Base-by-base conservation (phyloP, 2,888 invertebrate species). In the Icerya purchasi region DNA sequence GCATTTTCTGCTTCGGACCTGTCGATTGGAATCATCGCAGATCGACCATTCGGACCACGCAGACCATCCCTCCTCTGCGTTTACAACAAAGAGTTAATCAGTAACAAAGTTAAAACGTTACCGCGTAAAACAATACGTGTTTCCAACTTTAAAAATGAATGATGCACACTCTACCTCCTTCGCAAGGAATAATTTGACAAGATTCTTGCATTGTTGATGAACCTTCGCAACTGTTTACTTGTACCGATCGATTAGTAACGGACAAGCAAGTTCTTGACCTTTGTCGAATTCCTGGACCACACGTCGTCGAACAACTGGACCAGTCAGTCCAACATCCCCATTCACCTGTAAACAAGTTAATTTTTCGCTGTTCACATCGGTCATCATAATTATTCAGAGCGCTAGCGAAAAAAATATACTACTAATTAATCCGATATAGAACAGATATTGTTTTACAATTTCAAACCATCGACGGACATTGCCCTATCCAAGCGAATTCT, bases 241-340 rank as follows among this genome's bases (percentile, higher is more conserved):
- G 24, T 8, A 58, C 56, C 1, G 69, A 59, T 2, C 60, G 57
- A 60, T 65, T 66, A 23, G 68, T 68, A 62, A 61, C 67, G 63
- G 57, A 70, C 66, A 62, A 71, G 63, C 90, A 90, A 63, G 77
- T 76, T 22, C 90, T 76, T 0, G 79, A 78, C 61, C 88, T 77
- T 20, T 78, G 76, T 54, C 79, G 76, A 21, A 80, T 75, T 0
- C 90, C 89, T 54, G 76, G 72, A 0, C 82, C 84, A 67, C 89
- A 88, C 0, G 79, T 77, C 0, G 79, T 83, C 22, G 83, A 84
- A 67, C 90, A 90, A 14, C 78, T 76, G 2, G 84, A 80, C 85
- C 86, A 89, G 55, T 88, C 87, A 0, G 82, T 80, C 90, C 90
- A 91, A 66, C 88, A 88, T 2, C 84, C 79, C 87, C 87, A 88